Base-by-base conservation (phyloP, 2,888 invertebrate species). In the Andrena flavipes region DNA sequence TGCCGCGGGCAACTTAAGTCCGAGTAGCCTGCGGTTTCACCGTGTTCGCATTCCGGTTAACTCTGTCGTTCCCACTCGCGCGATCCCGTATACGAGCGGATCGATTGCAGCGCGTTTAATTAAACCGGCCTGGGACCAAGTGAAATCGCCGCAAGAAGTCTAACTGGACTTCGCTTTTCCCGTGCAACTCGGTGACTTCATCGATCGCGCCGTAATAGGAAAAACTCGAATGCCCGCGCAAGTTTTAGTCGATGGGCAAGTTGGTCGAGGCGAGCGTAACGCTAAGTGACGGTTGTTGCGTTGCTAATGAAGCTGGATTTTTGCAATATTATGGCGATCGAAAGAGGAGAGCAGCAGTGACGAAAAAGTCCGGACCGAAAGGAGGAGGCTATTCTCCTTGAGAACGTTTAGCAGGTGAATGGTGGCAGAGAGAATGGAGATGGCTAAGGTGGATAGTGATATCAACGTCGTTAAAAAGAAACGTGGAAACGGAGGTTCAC, bases 31-130 rank as follows among this genome's bases (percentile, higher is more conserved):
- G 82, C 68, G 82, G 82, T 82, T 82, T 76, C 82, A 60, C 71
- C 63, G 82, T 51, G 82, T 59, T 82, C 75, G 80, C 81, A 82
- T 82, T 82, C 71, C 67, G 30, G 42, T 71, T 64, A 80, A 75
- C 81, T 67, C 71, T 5, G 59, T 65, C 62, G 56, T 71, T 77
- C 54, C 65, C 51, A 42, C 49, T 56, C 51, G 70, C 63, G 29
- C 49, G 71, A 72, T 63, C 49, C 64, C 76, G 69, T 73, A 78
- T 33, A 80, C 71, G 13, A 35, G 10, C 8, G 48, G 80, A 79
- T 79, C 79, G 79, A 60, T 70, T 35, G 51, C 29, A 20, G 62
- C 29, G 3, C 68, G 75, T 75, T 82, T 75, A 82, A 82, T 82
- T 80, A 67, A 80, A 80, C 35, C 65, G 49, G 60, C 23, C 70